These are phyloP conservation scores for Willowsia nigromaculata DNA, from an alignment of 2,888 invertebrate genomes.

Conservation along the genomic window DNA sequence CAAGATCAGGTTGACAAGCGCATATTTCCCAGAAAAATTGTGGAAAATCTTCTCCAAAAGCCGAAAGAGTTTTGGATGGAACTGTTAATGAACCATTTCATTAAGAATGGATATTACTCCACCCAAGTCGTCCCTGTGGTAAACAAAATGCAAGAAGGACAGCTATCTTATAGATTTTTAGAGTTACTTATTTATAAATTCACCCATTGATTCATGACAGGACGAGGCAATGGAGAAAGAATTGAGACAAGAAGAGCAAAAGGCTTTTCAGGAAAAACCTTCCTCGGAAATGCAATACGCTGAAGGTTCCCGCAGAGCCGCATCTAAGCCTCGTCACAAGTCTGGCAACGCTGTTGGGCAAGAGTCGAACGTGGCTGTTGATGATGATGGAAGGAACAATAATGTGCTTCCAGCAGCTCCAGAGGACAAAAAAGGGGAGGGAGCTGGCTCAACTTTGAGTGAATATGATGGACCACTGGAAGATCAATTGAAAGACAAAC, in stretches of 20 bases:
- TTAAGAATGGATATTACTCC: constrained; percentile 69
- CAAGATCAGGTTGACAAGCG: constrained; percentile 74
- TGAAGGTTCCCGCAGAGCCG: constrained; percentile 73
- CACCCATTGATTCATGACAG: too few relatives aligned
- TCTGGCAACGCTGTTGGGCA: constrained; percentile 72
- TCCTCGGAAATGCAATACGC: constrained; percentile 75
- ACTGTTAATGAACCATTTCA: constrained; percentile 73
- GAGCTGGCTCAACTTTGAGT: background rate
- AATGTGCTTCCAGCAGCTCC: background rate
- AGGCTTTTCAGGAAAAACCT: constrained; percentile 38
- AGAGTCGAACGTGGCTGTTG: constrained; percentile 74
- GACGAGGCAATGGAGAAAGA: constrained; percentile 39
- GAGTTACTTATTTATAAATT: background rate
- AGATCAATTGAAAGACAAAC: constrained; percentile 72
- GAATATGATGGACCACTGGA: constrained; percentile 73
- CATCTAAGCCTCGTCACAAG: constrained; percentile 74
- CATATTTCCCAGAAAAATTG: constrained; percentile 72
- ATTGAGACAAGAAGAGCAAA: constrained; percentile 54
- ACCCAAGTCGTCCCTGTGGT: constrained; percentile 77
- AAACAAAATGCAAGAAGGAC: background rate
- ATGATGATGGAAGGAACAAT: constrained; percentile 72
- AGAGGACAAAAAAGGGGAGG: constrained; percentile 42
- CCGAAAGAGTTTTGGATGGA: constrained; percentile 74
- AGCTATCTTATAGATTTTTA: background rate
- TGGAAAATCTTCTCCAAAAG: constrained; percentile 69